These are phyloP conservation scores for Thaleichthys pacificus DNA, from an alignment of 2,797 vertebrate genomes.

Conservation along the genomic window DNA sequence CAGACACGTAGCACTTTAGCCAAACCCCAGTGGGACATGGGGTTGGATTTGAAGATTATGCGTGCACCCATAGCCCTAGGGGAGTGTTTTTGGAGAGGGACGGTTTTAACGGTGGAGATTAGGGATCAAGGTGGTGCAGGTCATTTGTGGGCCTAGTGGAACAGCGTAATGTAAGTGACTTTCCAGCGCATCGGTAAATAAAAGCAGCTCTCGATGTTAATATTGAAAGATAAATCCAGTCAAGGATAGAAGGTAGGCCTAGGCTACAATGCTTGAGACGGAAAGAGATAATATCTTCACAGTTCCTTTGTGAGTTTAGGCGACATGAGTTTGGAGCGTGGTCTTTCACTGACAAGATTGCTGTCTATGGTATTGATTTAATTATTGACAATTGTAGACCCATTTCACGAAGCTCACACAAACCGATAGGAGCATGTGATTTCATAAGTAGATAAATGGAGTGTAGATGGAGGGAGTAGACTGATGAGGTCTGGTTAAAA, in stretches of 20 bases:
- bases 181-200: no score
- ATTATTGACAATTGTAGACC: conserved; percentile 24
- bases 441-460: conserved; percentile 37
- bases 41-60: conserved; percentile 70
- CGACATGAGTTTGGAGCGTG: conserved; percentile 20
- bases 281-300: conserved; percentile 11
- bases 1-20: conserved; percentile 48
- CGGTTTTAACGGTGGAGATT: conserved; percentile 72
- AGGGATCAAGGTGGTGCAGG: conserved; percentile 54
- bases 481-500: conserved; percentile 23
- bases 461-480: conserved; percentile 40
- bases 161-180: no score
- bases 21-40: conserved; percentile 64
- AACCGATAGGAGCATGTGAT: background rate
- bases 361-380: background rate
- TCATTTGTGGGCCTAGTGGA: conserved; percentile 39
- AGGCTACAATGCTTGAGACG: background rate
- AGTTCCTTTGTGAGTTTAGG: conserved; percentile 15
- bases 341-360: conserved; percentile 43
- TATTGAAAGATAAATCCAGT: conserved; percentile 6
- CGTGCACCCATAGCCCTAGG: conserved; percentile 64
- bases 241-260: background rate
- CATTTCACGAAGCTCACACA: background rate
- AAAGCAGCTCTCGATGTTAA: background rate
- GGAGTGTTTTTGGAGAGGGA: conserved; percentile 60